These are phyloP conservation scores for Meriones psammophilus DNA, from an alignment of 2,797 vertebrate species.

Conservation along the genomic window DNA sequence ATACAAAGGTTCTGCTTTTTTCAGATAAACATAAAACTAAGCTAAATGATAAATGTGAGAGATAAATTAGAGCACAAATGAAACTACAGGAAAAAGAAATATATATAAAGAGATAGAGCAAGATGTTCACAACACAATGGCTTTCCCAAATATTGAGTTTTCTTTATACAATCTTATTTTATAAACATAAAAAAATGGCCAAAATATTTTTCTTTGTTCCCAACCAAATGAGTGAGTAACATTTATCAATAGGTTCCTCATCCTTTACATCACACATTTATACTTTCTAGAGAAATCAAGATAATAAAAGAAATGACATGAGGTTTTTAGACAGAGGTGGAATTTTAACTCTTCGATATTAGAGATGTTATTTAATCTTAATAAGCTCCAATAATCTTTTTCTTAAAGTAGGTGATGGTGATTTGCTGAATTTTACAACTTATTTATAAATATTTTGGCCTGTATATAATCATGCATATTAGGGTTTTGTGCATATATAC, in stretches of 20 bases:
- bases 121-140: not conserved
- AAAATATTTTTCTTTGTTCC: constrained; percentile 39
- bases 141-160: constrained; percentile 30
- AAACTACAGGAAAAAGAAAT: not conserved
- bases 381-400: not conserved
- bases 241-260: not conserved
- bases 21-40: not conserved
- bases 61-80: not conserved
- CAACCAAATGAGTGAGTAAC: constrained; percentile 27
- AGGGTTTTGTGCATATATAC: not conserved
- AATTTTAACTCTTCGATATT: not conserved
- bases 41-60: not conserved
- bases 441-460: constrained; percentile 1
- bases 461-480: not conserved
- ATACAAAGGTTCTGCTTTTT: not conserved
- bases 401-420: not conserved
- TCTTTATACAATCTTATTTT: constrained; percentile 24
- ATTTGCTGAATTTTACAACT: not conserved
- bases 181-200: not conserved
- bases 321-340: not conserved
- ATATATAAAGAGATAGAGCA: not conserved
- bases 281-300: constrained; percentile 9
- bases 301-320: not conserved
- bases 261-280: not conserved
- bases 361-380: constrained; percentile 26